Conservation (phyloP, 2,888 invertebrate genomes). For the Drosophila picticornis region DNA sequence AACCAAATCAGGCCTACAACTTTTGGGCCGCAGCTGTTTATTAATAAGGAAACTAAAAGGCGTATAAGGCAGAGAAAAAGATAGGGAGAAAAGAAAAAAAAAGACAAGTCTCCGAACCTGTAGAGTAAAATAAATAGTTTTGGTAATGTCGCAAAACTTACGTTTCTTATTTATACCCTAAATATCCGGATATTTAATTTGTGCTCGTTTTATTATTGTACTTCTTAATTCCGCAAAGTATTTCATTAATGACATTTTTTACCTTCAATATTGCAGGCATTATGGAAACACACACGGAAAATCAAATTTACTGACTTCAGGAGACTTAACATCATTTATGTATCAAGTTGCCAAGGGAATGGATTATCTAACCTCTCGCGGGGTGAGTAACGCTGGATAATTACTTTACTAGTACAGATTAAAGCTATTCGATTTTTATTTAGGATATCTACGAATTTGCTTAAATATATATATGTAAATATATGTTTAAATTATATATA, state of each 20-base stretch:
- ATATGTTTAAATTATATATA: too few relatives aligned
- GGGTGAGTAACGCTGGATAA: conserved; percentile 87
- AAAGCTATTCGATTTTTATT: neutral
- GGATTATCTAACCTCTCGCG: conserved; percentile 93
- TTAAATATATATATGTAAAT: too few relatives aligned
- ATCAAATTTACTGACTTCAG: conserved; percentile 91
- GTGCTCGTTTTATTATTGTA: neutral
- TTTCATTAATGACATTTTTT: neutral
- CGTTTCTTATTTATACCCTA: neutral
- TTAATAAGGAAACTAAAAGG: neutral
- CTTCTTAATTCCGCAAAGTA: neutral
- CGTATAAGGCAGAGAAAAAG: neutral
- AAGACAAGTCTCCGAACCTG: neutral
- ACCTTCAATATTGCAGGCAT: conserved; percentile 72
- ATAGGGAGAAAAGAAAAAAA: neutral
- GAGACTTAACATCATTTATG: conserved; percentile 95
- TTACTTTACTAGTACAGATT: neutral
- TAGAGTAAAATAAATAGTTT: neutral
- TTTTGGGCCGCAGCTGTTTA: accelerated
- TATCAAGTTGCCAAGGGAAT: conserved; percentile 96
- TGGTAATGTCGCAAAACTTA: neutral
- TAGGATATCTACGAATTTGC: neutral
- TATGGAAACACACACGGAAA: conserved; percentile 87
- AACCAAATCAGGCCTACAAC: neutral
- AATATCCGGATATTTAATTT: neutral